Percentiles rank a stretch among this genome's conserved stretches.
Evolutionary conservation across 2,797 vertebrate genomes (phyloP).

Genomic region (Momotus momota): DNA sequence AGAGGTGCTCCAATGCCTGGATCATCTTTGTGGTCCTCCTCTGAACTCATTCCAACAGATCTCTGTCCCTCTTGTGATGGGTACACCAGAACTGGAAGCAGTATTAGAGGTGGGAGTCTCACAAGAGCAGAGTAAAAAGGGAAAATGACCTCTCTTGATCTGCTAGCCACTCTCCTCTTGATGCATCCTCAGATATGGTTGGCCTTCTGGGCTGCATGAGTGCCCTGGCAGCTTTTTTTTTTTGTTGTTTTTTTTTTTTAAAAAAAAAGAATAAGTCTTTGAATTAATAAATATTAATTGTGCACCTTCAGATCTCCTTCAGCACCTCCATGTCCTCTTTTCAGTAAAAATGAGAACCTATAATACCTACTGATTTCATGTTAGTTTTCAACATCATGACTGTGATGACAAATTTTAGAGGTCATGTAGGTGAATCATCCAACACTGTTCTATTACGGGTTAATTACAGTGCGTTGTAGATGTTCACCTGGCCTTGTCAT

Average conservation of each 20-base stretch:
- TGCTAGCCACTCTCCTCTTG: too few species aligned
- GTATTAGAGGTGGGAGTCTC: too few species aligned
- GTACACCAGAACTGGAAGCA: too few species aligned
- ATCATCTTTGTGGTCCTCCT: too few species aligned
- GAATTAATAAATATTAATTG: neutral
- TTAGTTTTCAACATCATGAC: neutral
- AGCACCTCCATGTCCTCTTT: neutral
- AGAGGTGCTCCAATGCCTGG: too few species aligned
- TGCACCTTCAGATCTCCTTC: neutral
- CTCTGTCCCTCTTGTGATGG: too few species aligned
- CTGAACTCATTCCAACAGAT: too few species aligned
- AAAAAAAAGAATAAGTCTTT: neutral
- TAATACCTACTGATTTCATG: neutral
- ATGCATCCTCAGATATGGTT: too few species aligned
- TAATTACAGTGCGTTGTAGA: neutral
- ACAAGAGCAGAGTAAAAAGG: too few species aligned
- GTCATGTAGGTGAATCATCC: neutral
- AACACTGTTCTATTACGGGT: rapidly evolving
- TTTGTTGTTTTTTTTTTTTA: too few species aligned
- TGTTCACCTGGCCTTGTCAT: neutral
- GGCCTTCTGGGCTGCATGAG: too few species aligned
- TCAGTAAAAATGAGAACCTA: neutral
- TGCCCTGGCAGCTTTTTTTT: neutral
- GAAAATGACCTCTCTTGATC: too few species aligned
- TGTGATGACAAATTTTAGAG: neutral